Evolutionary conservation across 1,140 invertebrate species (phyloP), one percentile per base, ranked within the genome.

Genomic region (Eumaeus atala): DNA sequence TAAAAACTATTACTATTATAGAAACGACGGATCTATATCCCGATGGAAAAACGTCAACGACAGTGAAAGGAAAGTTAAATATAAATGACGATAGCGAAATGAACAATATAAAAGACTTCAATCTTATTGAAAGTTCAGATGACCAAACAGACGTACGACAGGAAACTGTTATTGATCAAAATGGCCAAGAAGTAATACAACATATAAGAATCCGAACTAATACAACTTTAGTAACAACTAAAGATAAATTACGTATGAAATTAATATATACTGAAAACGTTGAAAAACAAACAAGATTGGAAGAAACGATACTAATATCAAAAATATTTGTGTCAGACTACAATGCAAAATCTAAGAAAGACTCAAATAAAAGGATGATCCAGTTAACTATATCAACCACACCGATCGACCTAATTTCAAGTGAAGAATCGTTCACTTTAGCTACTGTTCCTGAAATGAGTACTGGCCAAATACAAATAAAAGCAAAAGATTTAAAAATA

Each of bases 1-100:
- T 86, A 18, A 80, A 84, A 70, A 83, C 65, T 10, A 61, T 76
- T 5, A 81, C 73, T 47, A 67, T 73, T 51, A 61, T 78, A 16
- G 75, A 75, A 42, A 81, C 76, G 36, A 74, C 71, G 6, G 72
- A 84, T 57, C 66, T 62, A 38, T 77, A 74, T 60, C 77, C 81
- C 21, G 73, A 84, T 66, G 81, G 59, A 7, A 38, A 35, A 1
- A 34, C 44, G 14, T 16, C 34, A 66, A 63, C 54, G 68, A 56
- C 69, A 52, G 62, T 72, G 11, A 62, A 69, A 10, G 72, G 59
- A n/a, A 72, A 64, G 59, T 67, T 66, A 6, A 61, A 60, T 35
- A 44, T 81, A 11, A 67, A 56, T 14, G 75, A 81, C 57, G 51
- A 62, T 17, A 58, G 62, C 18, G 61, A 48, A 40, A 40, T 48